Base-by-base conservation (phyloP, 92 coral and sea anemone species). In the Zoanthus gigantus region DNA sequence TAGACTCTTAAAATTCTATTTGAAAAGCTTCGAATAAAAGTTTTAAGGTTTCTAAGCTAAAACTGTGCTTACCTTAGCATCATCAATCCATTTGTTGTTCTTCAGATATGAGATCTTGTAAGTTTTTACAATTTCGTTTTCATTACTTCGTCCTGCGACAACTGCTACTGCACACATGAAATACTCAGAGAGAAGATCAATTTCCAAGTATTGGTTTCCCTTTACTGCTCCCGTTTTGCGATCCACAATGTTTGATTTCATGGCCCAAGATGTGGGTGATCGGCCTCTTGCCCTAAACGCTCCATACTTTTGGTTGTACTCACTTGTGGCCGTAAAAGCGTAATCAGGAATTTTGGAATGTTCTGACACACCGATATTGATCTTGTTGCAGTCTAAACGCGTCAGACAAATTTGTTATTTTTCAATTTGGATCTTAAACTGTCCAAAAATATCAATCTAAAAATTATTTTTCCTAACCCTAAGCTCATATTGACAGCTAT, bases 371-470 rank as follows among this genome's bases (percentile, higher is more conserved):
- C 82, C 82, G 31, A 77, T 77, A 23, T 66, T 54, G 47, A 52
- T 77, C 82, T 77, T 77, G 82, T 77, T 77, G 80, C 80, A 76
- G 12, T 76, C 80, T 76, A 52, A 29, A 48, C 6, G 4, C 74
- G 17, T 30, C 13, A 69, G 15, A 9, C 0, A 69, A 30, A 31
- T 1, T 30, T 13, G 42, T 34, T 69, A 1, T 16, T 30, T 8
- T 69, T 8, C 1, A 12, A 67, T 18, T 69, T 30, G 46, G 1
- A 23, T 34, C 42, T 3, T 34, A 34, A 34, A 34, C 3, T 3
- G 42, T 34, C 42, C 42, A 34, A 34, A 34, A 34, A 34, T 34
- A 34, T 34, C 42, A 34, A 34, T 34, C 42, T 34, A 34, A 34
- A 23, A 34, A 34, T 34, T 34, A 34, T 34, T 34, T 34, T 34